These are phyloP conservation scores for Indicator maculatus DNA, from an alignment of 2,113 vertebrate species.

Conservation along the genomic window DNA sequence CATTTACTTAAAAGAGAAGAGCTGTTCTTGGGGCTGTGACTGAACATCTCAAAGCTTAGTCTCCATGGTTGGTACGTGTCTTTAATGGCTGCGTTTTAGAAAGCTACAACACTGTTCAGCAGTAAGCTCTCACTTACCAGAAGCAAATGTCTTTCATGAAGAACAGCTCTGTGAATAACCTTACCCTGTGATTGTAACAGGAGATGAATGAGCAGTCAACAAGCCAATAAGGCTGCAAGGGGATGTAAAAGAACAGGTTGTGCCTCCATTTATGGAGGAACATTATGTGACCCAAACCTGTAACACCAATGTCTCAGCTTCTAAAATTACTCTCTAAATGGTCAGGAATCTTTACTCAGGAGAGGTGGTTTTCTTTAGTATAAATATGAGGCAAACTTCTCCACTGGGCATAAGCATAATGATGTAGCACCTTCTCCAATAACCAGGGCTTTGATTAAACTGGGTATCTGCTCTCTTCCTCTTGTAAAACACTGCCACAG, in stretches of 20 bases:
- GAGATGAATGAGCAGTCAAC: not conserved
- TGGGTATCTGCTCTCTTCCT: not conserved
- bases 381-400: not conserved
- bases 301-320: not conserved
- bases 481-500: not conserved
- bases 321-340: not conserved
- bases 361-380: not conserved
- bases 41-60: not conserved
- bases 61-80: not conserved
- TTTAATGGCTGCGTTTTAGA: not conserved
- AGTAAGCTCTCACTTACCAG: not conserved
- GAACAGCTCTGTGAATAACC: not conserved
- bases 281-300: not conserved
- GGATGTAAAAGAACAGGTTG: not conserved
- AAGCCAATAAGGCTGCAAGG: not conserved
- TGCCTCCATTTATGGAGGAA: not conserved
- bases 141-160: not conserved
- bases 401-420: not conserved
- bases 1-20: not conserved
- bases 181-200: not conserved
- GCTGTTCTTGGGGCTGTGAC: not conserved
- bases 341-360: not conserved
- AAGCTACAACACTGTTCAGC: not conserved
- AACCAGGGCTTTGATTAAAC: not conserved
- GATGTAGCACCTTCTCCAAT: not conserved